Evolutionary conservation across 2,113 vertebrate species (phyloP), one percentile per base, ranked within the genome.

Genomic region (Campylomormyrus numenius): DNA sequence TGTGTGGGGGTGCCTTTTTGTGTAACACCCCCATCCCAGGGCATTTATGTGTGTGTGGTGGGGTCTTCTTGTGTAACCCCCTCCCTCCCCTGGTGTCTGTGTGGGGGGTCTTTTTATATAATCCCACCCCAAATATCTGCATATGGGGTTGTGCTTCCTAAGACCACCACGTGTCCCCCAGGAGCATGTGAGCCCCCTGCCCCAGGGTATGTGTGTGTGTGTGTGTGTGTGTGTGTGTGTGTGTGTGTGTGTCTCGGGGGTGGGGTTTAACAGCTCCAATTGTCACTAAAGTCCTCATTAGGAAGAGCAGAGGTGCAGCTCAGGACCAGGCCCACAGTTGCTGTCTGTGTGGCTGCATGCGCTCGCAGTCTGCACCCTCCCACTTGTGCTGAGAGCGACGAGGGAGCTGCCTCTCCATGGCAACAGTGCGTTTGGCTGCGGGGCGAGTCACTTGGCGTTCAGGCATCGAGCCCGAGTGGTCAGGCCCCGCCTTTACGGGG

Each of bases 391-490:
- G 50, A 56, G 50, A 87, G 85, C 50, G 10, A 10, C 31, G 62
- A 27, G 62, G 85, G 85, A 87, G 85, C 49, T 35, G 49, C 24
- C 50, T 87, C 50, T 53, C 85, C 85, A 87, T 87, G 85, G 85
- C 50, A 87, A 87, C 85, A 17, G n/a, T n/a, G 50, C n/a, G 85
- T 48, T 42, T 52, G 24, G 24, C 50, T 53, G 85, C 42, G 42
- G 39, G 39, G 83, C 83, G 19, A 85, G 19, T 46, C 83, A 11
- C 83, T 85, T 6, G 19, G 19, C 39, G 42, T 42, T 46, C 35
- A 85, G 83, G 83, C 83, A 46, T 8, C 39, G 1, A 15, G 35
- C 8, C 45, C 83, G 19, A 48, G 15, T 46, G 39, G 39, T 45
- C 85, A 53, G 85, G 85, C 85, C 50, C n/a, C 45, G 10, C 49